These are phyloP conservation scores for Drosophila tristis DNA, from an alignment of 1,140 invertebrate genomes.

Conservation along the genomic window DNA sequence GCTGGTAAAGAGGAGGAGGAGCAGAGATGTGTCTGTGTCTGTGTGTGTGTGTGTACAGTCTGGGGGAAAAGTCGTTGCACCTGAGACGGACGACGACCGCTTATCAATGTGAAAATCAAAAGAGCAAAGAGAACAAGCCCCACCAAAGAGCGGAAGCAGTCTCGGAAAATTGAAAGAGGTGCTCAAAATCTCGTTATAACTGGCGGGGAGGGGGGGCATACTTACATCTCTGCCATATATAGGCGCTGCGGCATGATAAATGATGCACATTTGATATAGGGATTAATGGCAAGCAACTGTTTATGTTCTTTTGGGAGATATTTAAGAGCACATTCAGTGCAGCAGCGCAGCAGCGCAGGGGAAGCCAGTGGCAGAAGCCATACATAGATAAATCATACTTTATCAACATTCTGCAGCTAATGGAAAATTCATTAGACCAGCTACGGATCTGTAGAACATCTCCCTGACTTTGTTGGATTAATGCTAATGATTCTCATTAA, in stretches of 20 bases:
- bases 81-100: constrained; percentile 26
- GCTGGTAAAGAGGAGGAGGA: constrained; percentile 2
- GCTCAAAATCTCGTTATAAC: constrained; percentile 55
- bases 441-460: too few relatives aligned
- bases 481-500: too few relatives aligned
- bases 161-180: constrained; percentile 40
- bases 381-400: too few relatives aligned
- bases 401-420: too few relatives aligned
- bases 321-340: too few relatives aligned
- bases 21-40: too few relatives aligned
- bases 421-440: too few relatives aligned
- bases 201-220: constrained; percentile 13
- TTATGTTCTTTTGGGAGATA: constrained; percentile 9
- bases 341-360: too few relatives aligned
- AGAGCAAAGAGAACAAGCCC: constrained; percentile 28
- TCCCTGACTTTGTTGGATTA: too few relatives aligned
- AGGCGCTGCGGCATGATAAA: constrained; percentile 39
- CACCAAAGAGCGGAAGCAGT: constrained; percentile 38
- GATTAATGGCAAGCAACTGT: constrained; percentile 46
- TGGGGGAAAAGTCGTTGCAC: constrained; percentile 56
- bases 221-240: constrained; percentile 8
- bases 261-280: constrained; percentile 46
- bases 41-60: constrained; percentile 17
- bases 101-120: constrained; percentile 60
- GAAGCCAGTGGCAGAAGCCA: too few relatives aligned